phyloP scores from a whole-genome alignment of 1,140 invertebrate species.

The Oscheius sp. region DNA sequence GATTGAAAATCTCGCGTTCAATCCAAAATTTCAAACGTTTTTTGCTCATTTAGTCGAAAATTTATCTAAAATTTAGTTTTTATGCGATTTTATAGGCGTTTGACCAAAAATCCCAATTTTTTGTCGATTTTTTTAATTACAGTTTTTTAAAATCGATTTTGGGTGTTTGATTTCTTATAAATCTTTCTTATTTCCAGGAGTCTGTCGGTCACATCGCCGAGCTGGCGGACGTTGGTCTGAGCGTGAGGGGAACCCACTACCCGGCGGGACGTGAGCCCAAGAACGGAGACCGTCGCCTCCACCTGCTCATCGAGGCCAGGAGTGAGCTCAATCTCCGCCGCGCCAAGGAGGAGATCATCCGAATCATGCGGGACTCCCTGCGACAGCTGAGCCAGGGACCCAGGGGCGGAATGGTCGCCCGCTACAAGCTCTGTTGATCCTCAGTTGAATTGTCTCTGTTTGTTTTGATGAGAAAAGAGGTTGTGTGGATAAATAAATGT shows the following conservation, averaged over 20 bases:
- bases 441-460: too few relatives aligned
- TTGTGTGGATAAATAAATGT: too few relatives aligned
- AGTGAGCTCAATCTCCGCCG: constrained; percentile 93
- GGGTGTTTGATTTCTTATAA: too few relatives aligned
- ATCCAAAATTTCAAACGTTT: too few relatives aligned
- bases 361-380: constrained; percentile 86
- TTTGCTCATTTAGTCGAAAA: neutral
- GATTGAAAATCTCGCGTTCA: too few relatives aligned
- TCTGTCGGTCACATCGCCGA: constrained; percentile 95
- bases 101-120: too few relatives aligned
- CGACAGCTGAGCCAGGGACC: constrained; percentile 21
- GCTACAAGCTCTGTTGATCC: constrained; percentile 17
- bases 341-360: constrained; percentile 94
- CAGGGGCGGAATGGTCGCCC: constrained; percentile 12
- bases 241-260: constrained; percentile 94
- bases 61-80: constrained; percentile 5
- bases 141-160: too few relatives aligned
- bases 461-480: too few relatives aligned
- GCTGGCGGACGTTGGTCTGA: constrained; percentile 96
- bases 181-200: constrained; percentile 69
- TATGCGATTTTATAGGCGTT: too few relatives aligned
- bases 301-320: constrained; percentile 96
- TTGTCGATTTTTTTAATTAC: too few relatives aligned
- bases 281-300: constrained; percentile 92
- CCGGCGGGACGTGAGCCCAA: constrained; percentile 67